A percentile compares a stretch with the other conserved stretches of the same genome.
Conservation (phyloP, 2,113 vertebrate genomes). For the Felis chaus region DNA sequence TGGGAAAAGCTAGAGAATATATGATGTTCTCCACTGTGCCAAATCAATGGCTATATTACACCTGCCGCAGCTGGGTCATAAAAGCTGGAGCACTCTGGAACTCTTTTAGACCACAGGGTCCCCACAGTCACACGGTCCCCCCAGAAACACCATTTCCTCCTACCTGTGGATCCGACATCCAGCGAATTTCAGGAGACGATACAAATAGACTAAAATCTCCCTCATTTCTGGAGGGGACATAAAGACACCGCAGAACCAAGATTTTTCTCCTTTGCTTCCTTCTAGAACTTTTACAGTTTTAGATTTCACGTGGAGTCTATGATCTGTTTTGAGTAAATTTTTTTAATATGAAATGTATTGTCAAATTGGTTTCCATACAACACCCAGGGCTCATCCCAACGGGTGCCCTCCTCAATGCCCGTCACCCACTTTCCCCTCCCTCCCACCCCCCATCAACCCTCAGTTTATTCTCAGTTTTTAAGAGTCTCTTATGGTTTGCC, state of each 20-base stretch:
- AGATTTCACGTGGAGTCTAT: neutral
- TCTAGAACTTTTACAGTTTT: neutral
- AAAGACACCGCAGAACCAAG: neutral
- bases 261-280: neutral
- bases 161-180: neutral
- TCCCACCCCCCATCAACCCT: too few species aligned
- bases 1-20: neutral
- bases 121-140: neutral
- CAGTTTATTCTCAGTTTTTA: too few species aligned
- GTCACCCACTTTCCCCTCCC: too few species aligned
- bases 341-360: neutral
- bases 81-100: neutral
- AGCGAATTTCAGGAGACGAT: neutral
- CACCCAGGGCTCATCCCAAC: too few species aligned
- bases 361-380: too few species aligned
- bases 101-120: neutral
- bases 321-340: neutral
- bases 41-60: neutral
- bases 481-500: too few species aligned
- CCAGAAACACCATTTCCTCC: neutral
- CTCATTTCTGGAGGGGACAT: neutral
- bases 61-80: neutral
- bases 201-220: neutral
- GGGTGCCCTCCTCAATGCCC: too few species aligned
- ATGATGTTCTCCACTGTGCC: neutral